phyloP scores from a whole-genome alignment of 2,797 vertebrate genomes.

The Meda fulgida region DNA sequence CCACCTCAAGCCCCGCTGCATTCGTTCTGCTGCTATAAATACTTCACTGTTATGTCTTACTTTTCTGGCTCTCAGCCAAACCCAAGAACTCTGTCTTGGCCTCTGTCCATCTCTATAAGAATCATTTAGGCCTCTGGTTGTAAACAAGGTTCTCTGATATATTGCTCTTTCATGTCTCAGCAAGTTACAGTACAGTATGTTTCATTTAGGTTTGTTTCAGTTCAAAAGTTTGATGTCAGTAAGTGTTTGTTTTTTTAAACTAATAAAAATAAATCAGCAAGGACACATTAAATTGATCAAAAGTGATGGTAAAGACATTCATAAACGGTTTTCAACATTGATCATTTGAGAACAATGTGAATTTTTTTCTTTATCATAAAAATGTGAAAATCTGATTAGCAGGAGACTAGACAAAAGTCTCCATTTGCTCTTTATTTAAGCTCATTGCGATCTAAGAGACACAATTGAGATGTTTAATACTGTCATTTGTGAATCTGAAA shows the following conservation, averaged over 20 bases:
- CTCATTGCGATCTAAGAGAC: neutral
- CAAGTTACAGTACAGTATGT: neutral
- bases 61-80: neutral
- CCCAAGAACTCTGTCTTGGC: constrained; percentile 35
- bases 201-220: neutral
- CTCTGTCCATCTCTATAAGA: constrained; percentile 32
- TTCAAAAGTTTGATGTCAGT: neutral
- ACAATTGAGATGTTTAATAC: no score
- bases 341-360: neutral
- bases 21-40: constrained; percentile 48
- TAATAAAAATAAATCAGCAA: neutral
- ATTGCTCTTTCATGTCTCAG: neutral
- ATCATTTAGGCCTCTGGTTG: neutral
- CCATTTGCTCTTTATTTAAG: neutral
- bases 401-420: no score
- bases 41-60: constrained; percentile 25
- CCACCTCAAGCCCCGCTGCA: neutral
- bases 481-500: neutral
- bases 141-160: neutral
- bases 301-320: neutral
- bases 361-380: no score
- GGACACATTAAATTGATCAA: neutral
- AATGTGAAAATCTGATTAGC: neutral
- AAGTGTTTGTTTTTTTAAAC: no score
- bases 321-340: neutral